Evolutionary conservation across 2,888 invertebrate genomes (phyloP).

Genomic region (Calliopum simillimum): DNA sequence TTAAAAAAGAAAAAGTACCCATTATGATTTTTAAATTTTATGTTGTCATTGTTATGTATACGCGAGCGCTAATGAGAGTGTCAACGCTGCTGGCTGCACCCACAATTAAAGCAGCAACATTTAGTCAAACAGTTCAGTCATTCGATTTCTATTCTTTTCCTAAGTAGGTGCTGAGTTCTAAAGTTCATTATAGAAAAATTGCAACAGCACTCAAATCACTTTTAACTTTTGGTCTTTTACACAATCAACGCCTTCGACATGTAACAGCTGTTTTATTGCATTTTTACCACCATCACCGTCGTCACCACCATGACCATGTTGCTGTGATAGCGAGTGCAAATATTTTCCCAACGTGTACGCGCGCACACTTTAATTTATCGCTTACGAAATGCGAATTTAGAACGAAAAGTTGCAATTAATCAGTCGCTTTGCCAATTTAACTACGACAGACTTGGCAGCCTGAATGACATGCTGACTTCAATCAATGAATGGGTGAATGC

Average conservation of each 20-base stretch:
- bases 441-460: no score
- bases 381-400: background rate
- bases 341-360: background rate
- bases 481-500: no score
- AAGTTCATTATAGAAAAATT: no score
- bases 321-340: background rate
- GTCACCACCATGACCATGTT: background rate
- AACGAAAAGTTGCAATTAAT: slow-evolving; percentile 22
- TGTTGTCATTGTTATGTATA: background rate
- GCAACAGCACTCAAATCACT: no score
- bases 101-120: background rate
- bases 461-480: no score
- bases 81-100: background rate
- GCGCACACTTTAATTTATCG: background rate
- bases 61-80: no score
- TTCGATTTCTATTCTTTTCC: background rate
- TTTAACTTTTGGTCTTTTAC: no score
- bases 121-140: no score
- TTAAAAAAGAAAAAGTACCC: no score
- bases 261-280: background rate
- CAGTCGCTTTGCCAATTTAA: slow-evolving; percentile 16
- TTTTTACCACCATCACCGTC: background rate
- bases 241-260: no score
- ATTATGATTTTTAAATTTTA: no score
- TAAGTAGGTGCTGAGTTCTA: no score